phyloP scores from a whole-genome alignment of 2,888 invertebrate genomes.

The Pseudoips prasinana region DNA sequence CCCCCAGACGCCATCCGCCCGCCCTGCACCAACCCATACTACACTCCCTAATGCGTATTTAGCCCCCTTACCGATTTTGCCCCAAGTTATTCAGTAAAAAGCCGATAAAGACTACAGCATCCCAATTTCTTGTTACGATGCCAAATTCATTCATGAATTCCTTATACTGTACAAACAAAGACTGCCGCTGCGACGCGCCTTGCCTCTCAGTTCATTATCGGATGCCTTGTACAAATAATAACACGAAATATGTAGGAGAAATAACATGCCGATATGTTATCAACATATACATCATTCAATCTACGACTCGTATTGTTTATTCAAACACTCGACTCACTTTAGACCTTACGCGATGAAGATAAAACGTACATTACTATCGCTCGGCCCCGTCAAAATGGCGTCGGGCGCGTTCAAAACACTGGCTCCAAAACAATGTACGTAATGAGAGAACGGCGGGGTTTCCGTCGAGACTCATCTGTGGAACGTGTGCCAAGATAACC shows the following conservation, averaged over 20 bases:
- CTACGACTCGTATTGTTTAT: constrained; percentile 32
- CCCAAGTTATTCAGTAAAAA: constrained; percentile 4
- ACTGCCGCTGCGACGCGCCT: constrained; percentile 1
- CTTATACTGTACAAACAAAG: not conserved
- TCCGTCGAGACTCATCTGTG: constrained; percentile 54
- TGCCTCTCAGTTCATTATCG: constrained; percentile 25
- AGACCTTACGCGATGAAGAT: constrained; percentile 26
- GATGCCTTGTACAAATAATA: constrained; percentile 26
- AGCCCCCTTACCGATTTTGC: constrained; percentile 12
- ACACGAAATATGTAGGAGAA: constrained; percentile 25
- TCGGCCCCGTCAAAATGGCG: constrained; percentile 34
- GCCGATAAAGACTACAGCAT: not conserved
- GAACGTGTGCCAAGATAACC: constrained; percentile 46
- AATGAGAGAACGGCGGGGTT: constrained; percentile 57
- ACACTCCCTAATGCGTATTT: constrained; percentile 29
- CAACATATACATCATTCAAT: constrained; percentile 38
- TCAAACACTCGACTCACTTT: constrained; percentile 17
- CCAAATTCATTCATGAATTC: constrained; percentile 1
- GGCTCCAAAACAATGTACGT: constrained; percentile 52
- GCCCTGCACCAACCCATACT: constrained; percentile 42
- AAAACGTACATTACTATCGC: constrained; percentile 29
- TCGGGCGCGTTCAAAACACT: constrained; percentile 50
- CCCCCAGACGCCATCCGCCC: constrained; percentile 69
- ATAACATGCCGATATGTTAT: constrained; percentile 31
- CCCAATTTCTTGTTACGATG: no score